phyloP scores from a whole-genome alignment of 1,140 invertebrate genomes.

The Nephila pilipes region DNA sequence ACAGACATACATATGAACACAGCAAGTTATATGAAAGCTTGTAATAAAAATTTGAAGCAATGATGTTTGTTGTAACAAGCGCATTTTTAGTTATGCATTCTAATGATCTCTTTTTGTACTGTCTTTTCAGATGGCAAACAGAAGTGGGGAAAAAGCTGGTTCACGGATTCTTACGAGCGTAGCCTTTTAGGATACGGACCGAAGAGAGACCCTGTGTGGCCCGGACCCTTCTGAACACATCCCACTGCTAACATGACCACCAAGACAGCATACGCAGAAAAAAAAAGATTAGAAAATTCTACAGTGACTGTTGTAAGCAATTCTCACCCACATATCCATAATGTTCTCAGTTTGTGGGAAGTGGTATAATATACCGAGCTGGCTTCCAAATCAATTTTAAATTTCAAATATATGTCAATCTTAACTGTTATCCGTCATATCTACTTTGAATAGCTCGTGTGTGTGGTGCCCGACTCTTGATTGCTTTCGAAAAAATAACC shows the following conservation, averaged over 20 bases:
- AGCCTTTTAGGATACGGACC: constrained; percentile 59
- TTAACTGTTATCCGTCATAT: constrained; percentile 46
- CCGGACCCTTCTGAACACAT: constrained; percentile 60
- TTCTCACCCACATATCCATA: constrained; percentile 71
- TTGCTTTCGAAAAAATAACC: too few relatives aligned
- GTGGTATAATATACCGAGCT: constrained; percentile 52
- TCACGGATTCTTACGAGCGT: constrained; percentile 36
- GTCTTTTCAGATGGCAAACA: constrained; percentile 69
- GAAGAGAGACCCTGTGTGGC: constrained; percentile 65
- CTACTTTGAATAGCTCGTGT: not conserved
- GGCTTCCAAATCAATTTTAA: constrained; percentile 71
- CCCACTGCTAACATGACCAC: not conserved
- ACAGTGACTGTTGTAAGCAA: constrained; percentile 63
- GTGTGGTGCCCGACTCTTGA: constrained; percentile 23
- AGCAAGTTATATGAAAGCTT: too few relatives aligned
- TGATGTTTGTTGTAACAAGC: too few relatives aligned
- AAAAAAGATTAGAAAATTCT: constrained; percentile 55
- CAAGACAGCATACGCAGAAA: constrained; percentile 18
- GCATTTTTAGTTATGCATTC: too few relatives aligned
- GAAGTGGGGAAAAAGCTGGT: constrained; percentile 62
- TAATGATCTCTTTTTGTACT: not conserved
- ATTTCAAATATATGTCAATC: constrained; percentile 50
- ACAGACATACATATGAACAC: too few relatives aligned
- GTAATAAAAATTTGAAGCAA: too few relatives aligned
- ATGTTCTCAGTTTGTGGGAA: constrained; percentile 64